phyloP scores from a whole-genome alignment of 2,113 vertebrate species.

The Colius striatus region DNA sequence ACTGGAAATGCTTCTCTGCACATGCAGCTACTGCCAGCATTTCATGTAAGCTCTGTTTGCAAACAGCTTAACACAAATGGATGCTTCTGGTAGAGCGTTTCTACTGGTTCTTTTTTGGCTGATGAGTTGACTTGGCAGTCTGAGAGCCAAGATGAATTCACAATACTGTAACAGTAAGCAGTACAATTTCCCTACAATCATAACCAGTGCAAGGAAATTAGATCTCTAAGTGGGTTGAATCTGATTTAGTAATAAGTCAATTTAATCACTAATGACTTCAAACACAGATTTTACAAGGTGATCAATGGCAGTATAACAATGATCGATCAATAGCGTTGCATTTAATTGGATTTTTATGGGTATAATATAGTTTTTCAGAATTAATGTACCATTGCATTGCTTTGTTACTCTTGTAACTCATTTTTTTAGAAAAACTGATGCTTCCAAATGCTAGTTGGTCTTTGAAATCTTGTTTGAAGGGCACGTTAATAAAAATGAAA shows the following conservation, averaged over 20 bases:
- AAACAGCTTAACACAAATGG: neutral
- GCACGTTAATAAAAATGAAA: constrained; percentile 31
- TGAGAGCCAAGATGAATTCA: constrained; percentile 47
- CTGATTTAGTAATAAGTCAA: constrained; percentile 68
- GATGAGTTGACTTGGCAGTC: neutral
- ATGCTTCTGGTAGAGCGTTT: neutral
- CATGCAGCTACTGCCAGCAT: neutral
- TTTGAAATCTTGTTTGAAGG: constrained; percentile 55
- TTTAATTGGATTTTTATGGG: constrained; percentile 75
- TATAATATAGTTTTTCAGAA: constrained; percentile 68
- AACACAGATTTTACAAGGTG: constrained; percentile 66
- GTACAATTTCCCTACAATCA: constrained; percentile 49
- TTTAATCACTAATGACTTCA: constrained; percentile 75
- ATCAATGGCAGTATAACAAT: constrained; percentile 55
- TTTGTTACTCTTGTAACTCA: constrained; percentile 65
- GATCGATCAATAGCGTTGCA: constrained; percentile 49
- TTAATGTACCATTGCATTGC: constrained; percentile 63
- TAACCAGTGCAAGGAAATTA: constrained; percentile 44
- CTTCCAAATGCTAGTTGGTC: constrained; percentile 36
- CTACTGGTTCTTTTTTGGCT: neutral
- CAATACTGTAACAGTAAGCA: neutral
- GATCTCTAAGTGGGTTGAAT: constrained; percentile 50
- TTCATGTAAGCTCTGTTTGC: neutral
- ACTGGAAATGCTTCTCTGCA: fast-evolving
- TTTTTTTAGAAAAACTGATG: constrained; percentile 45